Conservation (phyloP, 2,113 vertebrate genomes). For the Carlito syrichta region DNA sequence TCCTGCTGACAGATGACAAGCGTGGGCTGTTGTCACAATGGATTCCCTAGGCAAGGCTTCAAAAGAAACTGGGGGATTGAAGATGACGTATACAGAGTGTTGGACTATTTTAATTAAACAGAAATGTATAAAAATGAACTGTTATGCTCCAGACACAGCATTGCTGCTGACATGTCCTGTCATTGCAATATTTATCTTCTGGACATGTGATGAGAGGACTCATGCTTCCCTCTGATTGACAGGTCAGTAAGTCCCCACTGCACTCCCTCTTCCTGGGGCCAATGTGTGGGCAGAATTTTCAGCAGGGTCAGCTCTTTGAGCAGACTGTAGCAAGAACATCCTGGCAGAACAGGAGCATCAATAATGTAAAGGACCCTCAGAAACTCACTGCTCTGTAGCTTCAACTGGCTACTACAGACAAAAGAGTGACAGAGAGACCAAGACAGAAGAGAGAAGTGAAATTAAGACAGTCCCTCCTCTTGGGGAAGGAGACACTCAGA, state of each 20-base stretch:
- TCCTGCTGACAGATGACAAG: slow-evolving; percentile 73
- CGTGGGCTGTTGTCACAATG: slow-evolving; percentile 69
- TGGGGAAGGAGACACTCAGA: neutral
- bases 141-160: neutral
- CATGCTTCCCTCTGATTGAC: slow-evolving; percentile 56
- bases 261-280: neutral
- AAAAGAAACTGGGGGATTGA: slow-evolving; percentile 64
- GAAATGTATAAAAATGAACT: slow-evolving; percentile 8
- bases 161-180: slow-evolving; percentile 47
- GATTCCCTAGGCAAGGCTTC: slow-evolving; percentile 69
- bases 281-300: slow-evolving; percentile 54
- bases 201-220: slow-evolving; percentile 38
- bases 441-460: neutral
- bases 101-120: slow-evolving; percentile 41
- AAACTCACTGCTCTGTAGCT: neutral
- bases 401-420: neutral
- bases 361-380: neutral
- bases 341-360: neutral
- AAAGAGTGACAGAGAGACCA: neutral
- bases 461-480: neutral
- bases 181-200: slow-evolving; percentile 53
- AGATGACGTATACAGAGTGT: slow-evolving; percentile 43
- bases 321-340: neutral
- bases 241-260: slow-evolving; percentile 64
- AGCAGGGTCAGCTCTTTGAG: slow-evolving; percentile 44